These are phyloP conservation scores for Phalacrocorax brasilianus DNA, from an alignment of 2,113 vertebrate species.

Conservation along the genomic window DNA sequence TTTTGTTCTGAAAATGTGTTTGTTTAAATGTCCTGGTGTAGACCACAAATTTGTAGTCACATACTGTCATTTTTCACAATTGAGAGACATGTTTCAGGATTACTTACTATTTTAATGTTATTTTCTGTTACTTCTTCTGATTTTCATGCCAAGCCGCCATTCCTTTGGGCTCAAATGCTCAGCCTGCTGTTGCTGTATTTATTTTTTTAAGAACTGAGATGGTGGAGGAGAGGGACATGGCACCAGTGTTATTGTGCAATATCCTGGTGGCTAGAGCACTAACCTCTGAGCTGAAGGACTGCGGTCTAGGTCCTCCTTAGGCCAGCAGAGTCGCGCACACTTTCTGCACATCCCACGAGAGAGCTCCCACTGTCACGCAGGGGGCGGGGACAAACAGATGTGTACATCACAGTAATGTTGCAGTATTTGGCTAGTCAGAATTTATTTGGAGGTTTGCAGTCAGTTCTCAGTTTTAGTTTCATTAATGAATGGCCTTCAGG, in stretches of 20 bases:
- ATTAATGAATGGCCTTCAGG: not conserved
- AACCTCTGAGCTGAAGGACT: not conserved
- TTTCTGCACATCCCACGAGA: not conserved
- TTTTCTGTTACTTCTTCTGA: not conserved
- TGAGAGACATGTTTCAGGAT: not conserved
- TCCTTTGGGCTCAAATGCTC: not conserved
- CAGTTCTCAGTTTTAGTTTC: not conserved
- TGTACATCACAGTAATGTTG: not conserved
- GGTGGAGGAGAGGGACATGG: not conserved
- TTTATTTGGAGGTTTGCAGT: not conserved
- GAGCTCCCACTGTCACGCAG: not conserved
- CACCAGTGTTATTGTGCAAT: not conserved
- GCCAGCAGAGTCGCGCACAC: rapidly evolving
- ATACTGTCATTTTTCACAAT: not conserved
- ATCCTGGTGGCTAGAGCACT: not conserved
- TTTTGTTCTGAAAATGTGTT: not conserved
- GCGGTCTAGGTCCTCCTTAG: too few relatives aligned
- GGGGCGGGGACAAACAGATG: rapidly evolving
- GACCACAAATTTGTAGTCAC: not conserved
- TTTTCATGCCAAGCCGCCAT: not conserved
- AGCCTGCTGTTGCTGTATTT: not conserved
- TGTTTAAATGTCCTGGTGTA: not conserved
- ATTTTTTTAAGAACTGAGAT: not conserved
- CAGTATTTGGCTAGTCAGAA: not conserved
- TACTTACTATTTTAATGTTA: not conserved